Evolutionary conservation across 2,113 vertebrate genomes (phyloP).

Genomic region (Boleophthalmus pectinirostris): DNA sequence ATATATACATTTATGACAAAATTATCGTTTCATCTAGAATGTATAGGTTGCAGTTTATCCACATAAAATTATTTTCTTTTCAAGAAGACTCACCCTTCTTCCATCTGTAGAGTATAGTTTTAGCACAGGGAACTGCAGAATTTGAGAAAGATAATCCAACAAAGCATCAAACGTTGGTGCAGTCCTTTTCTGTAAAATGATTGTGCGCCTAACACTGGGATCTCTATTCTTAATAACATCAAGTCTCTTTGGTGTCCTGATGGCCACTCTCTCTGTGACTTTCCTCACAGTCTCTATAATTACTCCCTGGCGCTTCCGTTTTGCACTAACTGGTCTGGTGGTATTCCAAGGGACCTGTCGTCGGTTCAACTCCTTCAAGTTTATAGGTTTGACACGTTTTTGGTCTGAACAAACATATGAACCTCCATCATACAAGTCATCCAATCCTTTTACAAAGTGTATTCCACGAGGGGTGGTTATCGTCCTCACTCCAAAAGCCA

Average conservation of each 20-base stretch:
- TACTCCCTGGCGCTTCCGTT: slow-evolving; percentile 33
- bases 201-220: slow-evolving; percentile 64
- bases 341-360: slow-evolving; percentile 88
- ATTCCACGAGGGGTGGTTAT: slow-evolving; percentile 90
- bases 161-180: slow-evolving; percentile 86
- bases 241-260: slow-evolving; percentile 83
- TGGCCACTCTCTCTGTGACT: slow-evolving; percentile 50
- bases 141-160: slow-evolving; percentile 85
- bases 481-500: slow-evolving; percentile 95
- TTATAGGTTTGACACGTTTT: slow-evolving; percentile 87
- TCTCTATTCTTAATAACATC: slow-evolving; percentile 88
- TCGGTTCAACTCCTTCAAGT: slow-evolving; percentile 80
- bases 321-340: slow-evolving; percentile 74
- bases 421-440: slow-evolving; percentile 90
- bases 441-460: slow-evolving; percentile 81
- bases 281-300: slow-evolving; percentile 59
- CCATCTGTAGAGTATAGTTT: slow-evolving; percentile 89
- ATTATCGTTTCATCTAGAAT: too few species aligned
- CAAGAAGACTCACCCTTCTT: slow-evolving; percentile 82
- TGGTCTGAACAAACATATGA: slow-evolving; percentile 93
- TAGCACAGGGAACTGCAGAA: slow-evolving; percentile 85
- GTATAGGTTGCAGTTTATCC: neutral
- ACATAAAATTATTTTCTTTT: neutral
- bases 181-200: slow-evolving; percentile 82
- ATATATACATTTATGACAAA: neutral